Evolutionary conservation across 1,140 invertebrate species (phyloP).

Genomic region (Oryctes rhinoceros): DNA sequence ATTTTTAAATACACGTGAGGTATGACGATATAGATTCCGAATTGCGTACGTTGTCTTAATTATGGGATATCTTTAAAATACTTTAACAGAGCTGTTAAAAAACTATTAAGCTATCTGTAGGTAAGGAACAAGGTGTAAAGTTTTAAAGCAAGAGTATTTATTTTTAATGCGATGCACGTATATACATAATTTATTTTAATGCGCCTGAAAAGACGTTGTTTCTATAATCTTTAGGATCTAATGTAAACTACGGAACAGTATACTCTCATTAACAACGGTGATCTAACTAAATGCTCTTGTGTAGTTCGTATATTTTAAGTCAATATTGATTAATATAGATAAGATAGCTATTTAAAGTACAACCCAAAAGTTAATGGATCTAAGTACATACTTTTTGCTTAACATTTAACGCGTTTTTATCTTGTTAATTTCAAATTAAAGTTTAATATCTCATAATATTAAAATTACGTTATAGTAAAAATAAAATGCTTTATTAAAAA

Average conservation of each 20-base stretch:
- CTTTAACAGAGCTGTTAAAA: background rate
- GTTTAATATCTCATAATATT: background rate
- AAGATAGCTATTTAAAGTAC: background rate
- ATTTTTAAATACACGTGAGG: slow-evolving; percentile 10
- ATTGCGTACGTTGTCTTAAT: slow-evolving; percentile 10
- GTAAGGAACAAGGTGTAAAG: no score
- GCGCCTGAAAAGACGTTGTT: no score
- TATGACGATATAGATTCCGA: background rate
- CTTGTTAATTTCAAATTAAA: background rate
- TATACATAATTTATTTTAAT: no score
- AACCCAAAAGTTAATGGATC: background rate
- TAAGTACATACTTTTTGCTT: background rate
- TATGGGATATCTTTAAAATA: background rate
- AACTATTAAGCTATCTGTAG: no score
- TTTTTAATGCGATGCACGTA: no score
- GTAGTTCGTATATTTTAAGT: no score
- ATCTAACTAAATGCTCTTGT: no score
- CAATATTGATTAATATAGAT: background rate
- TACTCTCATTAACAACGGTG: no score
- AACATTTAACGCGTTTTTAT: no score
- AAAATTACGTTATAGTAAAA: slow-evolving; percentile 3
- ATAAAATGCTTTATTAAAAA: slow-evolving; percentile 24
- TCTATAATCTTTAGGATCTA: no score
- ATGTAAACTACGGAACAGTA: no score
- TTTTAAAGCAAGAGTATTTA: no score